Evolutionary conservation across 1,140 invertebrate species (phyloP), one percentile per base, ranked within the genome.

Genomic region (Diorhabda carinulata): DNA sequence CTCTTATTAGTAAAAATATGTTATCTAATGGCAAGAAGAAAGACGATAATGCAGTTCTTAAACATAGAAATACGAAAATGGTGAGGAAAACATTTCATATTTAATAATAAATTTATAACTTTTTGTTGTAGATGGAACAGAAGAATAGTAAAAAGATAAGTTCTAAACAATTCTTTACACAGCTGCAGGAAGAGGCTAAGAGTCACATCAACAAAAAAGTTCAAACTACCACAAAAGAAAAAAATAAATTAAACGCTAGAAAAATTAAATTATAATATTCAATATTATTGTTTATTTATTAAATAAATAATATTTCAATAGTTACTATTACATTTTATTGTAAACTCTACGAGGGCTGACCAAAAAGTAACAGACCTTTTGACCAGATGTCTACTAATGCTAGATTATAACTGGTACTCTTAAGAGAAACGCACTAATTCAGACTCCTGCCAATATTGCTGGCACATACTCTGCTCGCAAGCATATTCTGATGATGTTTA

Each of bases 111-210:
- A 61, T 61, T 4, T 67, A 57, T 41, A 43, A 57, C 57, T 66
- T 59, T 4, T 64, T 64, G 40, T 67, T 72, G 56, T 76, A 85
- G 81, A 81, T 86, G 72, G 83, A 86, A 56, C 81, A 84, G 57
- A 76, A 79, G 3, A 72, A 81, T 45, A 80, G 84, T 7, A 89
- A 87, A 75, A 81, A 85, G 9, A 75, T 92, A 1, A 93, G 92
- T 2, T 95, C 93, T 0, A 90, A 88, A 75, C 86, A 90, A 3
- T 95, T 95, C 85, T 96, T 95, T 80, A 86, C 84, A 63, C 87
- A 92, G 77, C 81, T 96, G 6, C 91, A 95, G 82, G 90, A 95
- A 75, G 84, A 92, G 81, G 86, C 88, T 3, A 77, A 81, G n/a
- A 82, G 69, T 68, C 78, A 83, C 43, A 82, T 86, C 61, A 84